Evolutionary conservation across 2,888 invertebrate species (phyloP).

Genomic region (Eueremaeus valkanovi): DNA sequence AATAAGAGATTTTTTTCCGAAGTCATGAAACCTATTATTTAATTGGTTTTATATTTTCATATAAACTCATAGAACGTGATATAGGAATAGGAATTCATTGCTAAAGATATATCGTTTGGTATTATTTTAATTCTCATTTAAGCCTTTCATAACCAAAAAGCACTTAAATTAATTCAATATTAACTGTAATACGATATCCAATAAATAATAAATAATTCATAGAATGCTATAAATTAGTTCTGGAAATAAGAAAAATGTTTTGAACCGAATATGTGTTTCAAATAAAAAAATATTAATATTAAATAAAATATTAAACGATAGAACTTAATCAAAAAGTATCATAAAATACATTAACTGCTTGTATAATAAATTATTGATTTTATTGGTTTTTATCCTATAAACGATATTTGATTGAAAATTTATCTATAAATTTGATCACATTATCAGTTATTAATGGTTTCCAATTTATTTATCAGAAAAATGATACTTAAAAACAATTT

Average conservation of each 20-base stretch:
- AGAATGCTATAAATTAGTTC: neutral
- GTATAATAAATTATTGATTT: slow-evolving; percentile 1
- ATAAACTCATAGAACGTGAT: slow-evolving; percentile 16
- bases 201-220: slow-evolving; percentile 28
- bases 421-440: neutral
- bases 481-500: too few species aligned
- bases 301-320: too few species aligned
- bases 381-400: neutral
- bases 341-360: too few species aligned
- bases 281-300: too few species aligned
- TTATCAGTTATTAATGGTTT: neutral
- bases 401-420: neutral
- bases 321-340: too few species aligned
- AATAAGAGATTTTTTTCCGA: neutral
- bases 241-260: too few species aligned
- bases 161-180: neutral
- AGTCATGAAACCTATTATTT: neutral
- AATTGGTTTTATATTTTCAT: neutral
- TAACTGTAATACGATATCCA: neutral
- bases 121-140: neutral
- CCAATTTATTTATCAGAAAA: too few species aligned
- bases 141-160: slow-evolving; percentile 7
- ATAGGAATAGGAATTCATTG: neutral
- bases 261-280: too few species aligned
- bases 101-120: neutral